phyloP scores from a whole-genome alignment of 30 jellyfish, hydroid and myxozoan species.

The Calvadosia cruxmelitensis region DNA sequence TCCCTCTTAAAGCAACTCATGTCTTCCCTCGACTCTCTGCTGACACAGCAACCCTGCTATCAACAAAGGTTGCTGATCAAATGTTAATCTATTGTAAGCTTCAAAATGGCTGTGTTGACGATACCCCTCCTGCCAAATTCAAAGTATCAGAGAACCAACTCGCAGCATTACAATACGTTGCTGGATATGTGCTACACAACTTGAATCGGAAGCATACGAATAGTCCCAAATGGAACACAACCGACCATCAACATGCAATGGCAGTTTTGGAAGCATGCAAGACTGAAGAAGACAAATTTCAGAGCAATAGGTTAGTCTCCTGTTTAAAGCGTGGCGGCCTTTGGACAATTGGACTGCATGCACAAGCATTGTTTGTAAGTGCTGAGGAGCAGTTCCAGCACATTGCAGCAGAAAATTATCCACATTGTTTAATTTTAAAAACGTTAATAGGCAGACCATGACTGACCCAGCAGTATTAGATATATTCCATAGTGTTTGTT shows the following conservation, averaged over 20 bases:
- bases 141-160: too few relatives aligned
- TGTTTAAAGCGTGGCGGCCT: constrained; percentile 12
- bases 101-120: background rate
- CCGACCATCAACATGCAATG: constrained; percentile 7
- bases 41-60: constrained; percentile 11
- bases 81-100: constrained; percentile 3
- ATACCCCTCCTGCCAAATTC: too few relatives aligned
- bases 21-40: constrained; percentile 3
- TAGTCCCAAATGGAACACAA: constrained; percentile 2
- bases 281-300: constrained; percentile 1
- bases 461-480: constrained; percentile 2
- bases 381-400: too few relatives aligned
- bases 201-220: constrained; percentile 5
- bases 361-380: too few relatives aligned
- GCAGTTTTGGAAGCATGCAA: constrained; percentile 10
- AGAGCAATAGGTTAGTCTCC: constrained; percentile 6
- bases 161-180: background rate
- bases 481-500: background rate
- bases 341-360: too few relatives aligned
- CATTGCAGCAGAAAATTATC: too few relatives aligned
- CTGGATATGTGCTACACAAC: constrained; percentile 3
- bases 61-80: constrained; percentile 11
- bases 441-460: background rate
- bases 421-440: too few relatives aligned
- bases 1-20: constrained; percentile 1